phyloP scores from a whole-genome alignment of 2,888 invertebrate genomes.

The Drosophila rellima region DNA sequence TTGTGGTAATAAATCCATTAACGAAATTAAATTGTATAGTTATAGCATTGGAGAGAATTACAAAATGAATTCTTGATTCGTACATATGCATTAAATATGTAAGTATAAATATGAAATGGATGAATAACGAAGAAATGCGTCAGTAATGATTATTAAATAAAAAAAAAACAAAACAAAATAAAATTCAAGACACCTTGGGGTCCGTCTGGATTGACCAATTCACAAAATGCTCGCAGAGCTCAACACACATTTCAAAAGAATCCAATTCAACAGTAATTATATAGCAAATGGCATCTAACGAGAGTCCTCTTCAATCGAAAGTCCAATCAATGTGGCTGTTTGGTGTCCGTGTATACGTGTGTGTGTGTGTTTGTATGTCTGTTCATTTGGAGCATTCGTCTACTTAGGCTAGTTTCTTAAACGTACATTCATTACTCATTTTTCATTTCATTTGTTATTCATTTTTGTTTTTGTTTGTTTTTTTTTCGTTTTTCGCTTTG shows the following conservation, averaged over 20 bases:
- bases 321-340: constrained; percentile 41
- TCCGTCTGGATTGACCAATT: constrained; percentile 31
- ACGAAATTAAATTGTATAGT: constrained; percentile 20
- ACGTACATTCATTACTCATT: constrained; percentile 70
- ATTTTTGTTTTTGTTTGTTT: constrained; percentile 1
- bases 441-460: constrained; percentile 27
- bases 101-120: constrained; percentile 34
- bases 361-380: constrained; percentile 34
- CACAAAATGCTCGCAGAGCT: constrained; percentile 62
- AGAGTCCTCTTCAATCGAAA: constrained; percentile 51
- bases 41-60: constrained; percentile 12
- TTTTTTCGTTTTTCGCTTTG: constrained; percentile 34
- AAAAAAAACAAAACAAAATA: constrained; percentile 51
- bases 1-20: constrained; percentile 25
- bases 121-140: constrained; percentile 33
- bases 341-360: constrained; percentile 24
- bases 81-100: constrained; percentile 23
- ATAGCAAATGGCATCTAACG: constrained; percentile 56
- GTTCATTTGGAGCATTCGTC: constrained; percentile 76
- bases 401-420: constrained; percentile 80
- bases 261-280: constrained; percentile 16
- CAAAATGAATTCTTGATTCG: constrained; percentile 20
- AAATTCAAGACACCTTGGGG: constrained; percentile 45
- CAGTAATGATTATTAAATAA: constrained; percentile 32
- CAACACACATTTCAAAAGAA: constrained; percentile 43